Evolutionary conservation across 2,888 invertebrate species (phyloP).

Genomic region (Dicroscelio sp.): DNA sequence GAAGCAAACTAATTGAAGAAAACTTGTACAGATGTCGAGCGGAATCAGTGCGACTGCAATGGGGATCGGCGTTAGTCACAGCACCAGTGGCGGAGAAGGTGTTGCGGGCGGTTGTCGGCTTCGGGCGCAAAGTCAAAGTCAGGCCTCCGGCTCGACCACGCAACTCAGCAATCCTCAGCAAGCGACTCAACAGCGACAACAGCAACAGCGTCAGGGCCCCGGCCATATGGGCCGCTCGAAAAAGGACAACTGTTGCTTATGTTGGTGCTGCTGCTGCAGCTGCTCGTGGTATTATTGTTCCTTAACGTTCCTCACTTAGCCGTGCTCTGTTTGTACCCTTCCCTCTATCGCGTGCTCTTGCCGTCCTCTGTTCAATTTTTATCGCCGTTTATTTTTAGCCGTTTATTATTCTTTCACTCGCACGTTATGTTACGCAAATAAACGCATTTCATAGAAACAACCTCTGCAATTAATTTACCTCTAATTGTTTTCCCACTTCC

Average conservation of each 20-base stretch:
- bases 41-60: slow-evolving; percentile 91
- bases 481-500: background rate
- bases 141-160: slow-evolving; percentile 87
- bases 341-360: slow-evolving; percentile 13
- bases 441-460: slow-evolving; percentile 54
- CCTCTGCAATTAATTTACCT: slow-evolving; percentile 56
- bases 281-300: slow-evolving; percentile 92
- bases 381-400: slow-evolving; percentile 56
- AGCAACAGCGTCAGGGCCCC: slow-evolving; percentile 91
- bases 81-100: slow-evolving; percentile 90
- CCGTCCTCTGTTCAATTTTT: slow-evolving; percentile 43
- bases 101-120: slow-evolving; percentile 90
- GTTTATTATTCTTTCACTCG: slow-evolving; percentile 53
- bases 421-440: slow-evolving; percentile 64
- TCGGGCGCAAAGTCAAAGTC: slow-evolving; percentile 90
- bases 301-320: slow-evolving; percentile 63
- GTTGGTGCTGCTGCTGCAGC: slow-evolving; percentile 93
- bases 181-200: slow-evolving; percentile 86
- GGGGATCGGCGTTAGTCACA: slow-evolving; percentile 91
- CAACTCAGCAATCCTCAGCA: slow-evolving; percentile 87
- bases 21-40: slow-evolving; percentile 90
- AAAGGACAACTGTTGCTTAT: slow-evolving; percentile 93
- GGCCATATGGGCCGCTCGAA: slow-evolving; percentile 92
- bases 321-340: slow-evolving; percentile 46
- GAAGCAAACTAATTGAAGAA: slow-evolving; percentile 8